These are phyloP conservation scores for Cyrtodaria siliqua DNA, from an alignment of 2,888 invertebrate species.

Conservation along the genomic window DNA sequence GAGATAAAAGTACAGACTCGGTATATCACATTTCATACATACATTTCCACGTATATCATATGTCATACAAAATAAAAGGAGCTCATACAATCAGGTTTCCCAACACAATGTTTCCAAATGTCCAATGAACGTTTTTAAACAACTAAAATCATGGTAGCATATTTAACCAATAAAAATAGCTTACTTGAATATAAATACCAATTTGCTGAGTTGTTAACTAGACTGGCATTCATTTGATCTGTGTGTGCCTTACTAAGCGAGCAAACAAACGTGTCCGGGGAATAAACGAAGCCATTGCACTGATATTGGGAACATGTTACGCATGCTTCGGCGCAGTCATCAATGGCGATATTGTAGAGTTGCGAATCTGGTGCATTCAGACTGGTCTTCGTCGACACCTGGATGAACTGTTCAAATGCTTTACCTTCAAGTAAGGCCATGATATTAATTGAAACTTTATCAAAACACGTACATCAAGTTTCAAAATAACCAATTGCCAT, in stretches of 20 bases:
- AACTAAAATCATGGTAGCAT: too few relatives aligned
- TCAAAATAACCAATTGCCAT: too few relatives aligned
- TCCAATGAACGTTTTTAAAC: too few relatives aligned
- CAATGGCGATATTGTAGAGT: conserved; percentile 59
- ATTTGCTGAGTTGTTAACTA: conserved; percentile 18
- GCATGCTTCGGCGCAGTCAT: conserved; percentile 74
- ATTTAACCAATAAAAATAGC: conserved; percentile 12
- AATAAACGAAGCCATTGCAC: conserved; percentile 73
- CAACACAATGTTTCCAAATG: conserved; percentile 5
- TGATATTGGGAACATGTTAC: conserved; percentile 45
- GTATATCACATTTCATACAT: too few relatives aligned
- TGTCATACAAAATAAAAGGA: neutral
- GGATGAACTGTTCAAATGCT: conserved; percentile 20
- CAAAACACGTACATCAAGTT: too few relatives aligned
- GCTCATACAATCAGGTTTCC: too few relatives aligned
- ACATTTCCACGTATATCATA: neutral
- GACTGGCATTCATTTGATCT: conserved; percentile 23
- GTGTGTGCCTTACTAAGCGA: conserved; percentile 53
- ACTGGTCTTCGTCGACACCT: neutral
- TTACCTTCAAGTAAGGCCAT: conserved; percentile 19
- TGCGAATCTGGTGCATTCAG: neutral
- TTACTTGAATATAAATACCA: conserved; percentile 70
- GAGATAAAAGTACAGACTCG: too few relatives aligned
- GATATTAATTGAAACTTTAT: neutral
- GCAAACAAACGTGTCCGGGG: conserved; percentile 59